phyloP scores from a whole-genome alignment of 1,140 invertebrate genomes.

The Aporrectodea caliginosa region DNA sequence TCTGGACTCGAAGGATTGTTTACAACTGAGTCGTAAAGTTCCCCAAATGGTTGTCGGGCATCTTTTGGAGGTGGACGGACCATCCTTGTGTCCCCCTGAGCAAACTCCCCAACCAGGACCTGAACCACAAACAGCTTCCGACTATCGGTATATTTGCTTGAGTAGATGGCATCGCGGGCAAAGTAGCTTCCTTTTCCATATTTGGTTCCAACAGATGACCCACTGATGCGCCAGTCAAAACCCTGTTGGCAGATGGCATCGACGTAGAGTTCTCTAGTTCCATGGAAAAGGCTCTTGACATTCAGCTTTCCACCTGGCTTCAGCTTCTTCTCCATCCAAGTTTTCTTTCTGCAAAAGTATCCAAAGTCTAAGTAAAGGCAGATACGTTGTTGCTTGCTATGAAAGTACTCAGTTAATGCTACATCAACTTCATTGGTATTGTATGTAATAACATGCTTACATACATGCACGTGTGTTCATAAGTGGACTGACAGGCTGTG shows the following conservation, averaged over 20 bases:
- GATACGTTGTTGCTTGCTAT: too few species aligned
- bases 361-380: too few species aligned
- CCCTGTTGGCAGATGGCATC: constrained; percentile 31
- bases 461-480: too few species aligned
- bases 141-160: constrained; percentile 21
- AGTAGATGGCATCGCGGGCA: constrained; percentile 39
- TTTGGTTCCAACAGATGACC: constrained; percentile 34
- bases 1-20: constrained; percentile 38
- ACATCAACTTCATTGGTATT: too few species aligned
- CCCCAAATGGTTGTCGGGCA: constrained; percentile 28
- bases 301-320: constrained; percentile 14
- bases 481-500: too few species aligned
- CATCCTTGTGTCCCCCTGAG: constrained; percentile 35
- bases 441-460: too few species aligned
- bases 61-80: constrained; percentile 40
- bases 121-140: constrained; percentile 33
- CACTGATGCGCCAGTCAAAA: constrained; percentile 32
- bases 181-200: constrained; percentile 50
- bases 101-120: constrained; percentile 43
- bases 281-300: constrained; percentile 28
- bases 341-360: too few species aligned
- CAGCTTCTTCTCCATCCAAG: background rate
- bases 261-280: constrained; percentile 22
- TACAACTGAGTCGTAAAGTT: constrained; percentile 48
- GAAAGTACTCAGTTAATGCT: too few species aligned